These are phyloP conservation scores for Lycia hirtaria DNA, from an alignment of 2,888 invertebrate genomes.

Conservation along the genomic window DNA sequence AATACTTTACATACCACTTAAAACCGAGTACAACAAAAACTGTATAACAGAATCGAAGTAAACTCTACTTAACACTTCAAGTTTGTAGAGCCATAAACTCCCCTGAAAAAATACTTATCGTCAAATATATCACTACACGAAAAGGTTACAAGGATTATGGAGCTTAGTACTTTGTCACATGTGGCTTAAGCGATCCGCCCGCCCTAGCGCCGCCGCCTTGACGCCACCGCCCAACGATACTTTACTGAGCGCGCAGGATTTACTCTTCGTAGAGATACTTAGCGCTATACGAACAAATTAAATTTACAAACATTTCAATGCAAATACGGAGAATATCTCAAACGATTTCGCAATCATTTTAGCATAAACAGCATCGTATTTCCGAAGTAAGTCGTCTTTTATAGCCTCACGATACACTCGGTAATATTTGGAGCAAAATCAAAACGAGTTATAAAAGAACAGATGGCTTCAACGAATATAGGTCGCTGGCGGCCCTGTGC, in stretches of 20 bases:
- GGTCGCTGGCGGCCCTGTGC: not conserved
- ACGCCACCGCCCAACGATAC: conserved; percentile 2
- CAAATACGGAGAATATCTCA: not conserved
- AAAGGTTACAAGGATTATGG: conserved; percentile 26
- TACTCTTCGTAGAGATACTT: conserved; percentile 6
- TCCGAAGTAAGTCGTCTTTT: not conserved
- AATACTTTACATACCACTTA: too few relatives aligned
- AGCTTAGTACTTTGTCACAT: conserved; percentile 29
- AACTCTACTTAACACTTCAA: not conserved
- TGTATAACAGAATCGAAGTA: not conserved
- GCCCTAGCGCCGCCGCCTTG: conserved; percentile 1
- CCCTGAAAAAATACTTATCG: conserved; percentile 12
- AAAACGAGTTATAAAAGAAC: not conserved
- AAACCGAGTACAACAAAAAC: too few relatives aligned
- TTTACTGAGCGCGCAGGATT: not conserved
- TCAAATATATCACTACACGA: conserved; percentile 20
- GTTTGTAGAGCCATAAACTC: not conserved
- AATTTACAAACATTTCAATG: not conserved
- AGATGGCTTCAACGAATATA: not conserved
- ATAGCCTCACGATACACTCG: not conserved
- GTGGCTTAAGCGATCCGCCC: conserved; percentile 21
- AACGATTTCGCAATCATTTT: not conserved
- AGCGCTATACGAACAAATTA: conserved; percentile 1
- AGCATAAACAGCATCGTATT: conserved; percentile 1
- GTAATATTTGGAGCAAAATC: not conserved